phyloP scores from a whole-genome alignment of 2,888 invertebrate species.

The Caenorhabditis virilis region DNA sequence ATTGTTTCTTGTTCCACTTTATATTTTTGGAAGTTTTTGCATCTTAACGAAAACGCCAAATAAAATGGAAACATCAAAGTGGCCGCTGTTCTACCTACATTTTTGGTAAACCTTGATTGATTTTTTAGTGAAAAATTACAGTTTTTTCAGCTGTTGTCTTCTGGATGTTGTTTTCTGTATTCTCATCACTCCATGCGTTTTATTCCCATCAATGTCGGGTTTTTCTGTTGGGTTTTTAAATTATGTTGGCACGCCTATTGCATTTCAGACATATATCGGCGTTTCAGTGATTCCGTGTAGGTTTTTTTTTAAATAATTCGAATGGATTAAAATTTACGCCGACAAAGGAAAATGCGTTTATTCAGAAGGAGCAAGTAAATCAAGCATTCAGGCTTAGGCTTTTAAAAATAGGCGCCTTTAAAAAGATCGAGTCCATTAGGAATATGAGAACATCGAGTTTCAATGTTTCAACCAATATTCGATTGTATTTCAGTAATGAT shows the following conservation, averaged over 20 bases:
- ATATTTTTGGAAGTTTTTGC: constrained; percentile 3
- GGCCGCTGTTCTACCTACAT: constrained; percentile 17
- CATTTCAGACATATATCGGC: constrained; percentile 7
- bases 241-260: not conserved
- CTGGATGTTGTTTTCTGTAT: constrained; percentile 6
- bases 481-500: no score
- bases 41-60: constrained; percentile 7
- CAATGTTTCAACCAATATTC: no score
- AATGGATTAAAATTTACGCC: not conserved
- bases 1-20: not conserved
- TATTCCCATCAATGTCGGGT: constrained; percentile 15
- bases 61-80: constrained; percentile 15
- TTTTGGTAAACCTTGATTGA: constrained; percentile 12
- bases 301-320: not conserved
- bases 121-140: no score
- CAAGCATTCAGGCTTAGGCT: no score
- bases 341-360: no score
- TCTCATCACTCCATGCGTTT: constrained; percentile 16
- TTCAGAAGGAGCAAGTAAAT: no score
- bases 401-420: no score
- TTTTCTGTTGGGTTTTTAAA: constrained; percentile 9
- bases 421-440: no score
- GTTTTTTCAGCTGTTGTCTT: no score
- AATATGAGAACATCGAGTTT: no score
- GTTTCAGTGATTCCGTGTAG: constrained; percentile 3